A percentile compares a stretch with the other conserved stretches of the same genome.
phyloP scores from a whole-genome alignment of 53 echinoderm and acorn worm species.

The Holothuria scabra region DNA sequence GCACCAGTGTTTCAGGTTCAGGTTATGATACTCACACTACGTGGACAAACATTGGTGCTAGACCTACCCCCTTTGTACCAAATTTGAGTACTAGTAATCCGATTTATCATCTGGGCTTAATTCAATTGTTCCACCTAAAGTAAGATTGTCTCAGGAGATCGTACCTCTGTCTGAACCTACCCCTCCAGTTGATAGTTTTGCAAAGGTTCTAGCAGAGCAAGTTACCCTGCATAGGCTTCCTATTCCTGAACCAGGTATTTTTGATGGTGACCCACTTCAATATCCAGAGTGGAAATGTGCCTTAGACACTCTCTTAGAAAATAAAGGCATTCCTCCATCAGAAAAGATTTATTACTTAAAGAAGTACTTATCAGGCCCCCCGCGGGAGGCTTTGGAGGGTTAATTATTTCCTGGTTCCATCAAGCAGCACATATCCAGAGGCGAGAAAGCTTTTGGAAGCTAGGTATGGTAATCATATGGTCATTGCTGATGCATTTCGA shows the following conservation, averaged over 20 bases:
- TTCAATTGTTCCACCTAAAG: not conserved
- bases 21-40: no score
- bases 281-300: no score
- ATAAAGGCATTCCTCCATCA: conserved; percentile 4
- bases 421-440: not conserved
- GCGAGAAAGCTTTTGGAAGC: conserved; percentile 17
- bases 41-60: no score
- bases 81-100: not conserved
- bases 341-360: conserved; percentile 22
- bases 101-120: not conserved
- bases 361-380: not conserved
- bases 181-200: not conserved
- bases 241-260: no score
- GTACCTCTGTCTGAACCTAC: not conserved
- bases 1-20: no score
- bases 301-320: not conserved
- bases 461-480: conserved; percentile 11
- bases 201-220: not conserved
- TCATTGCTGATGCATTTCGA: conserved; percentile 25
- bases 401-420: not conserved
- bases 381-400: not conserved
- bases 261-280: no score
- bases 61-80: no score
- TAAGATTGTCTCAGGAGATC: not conserved
- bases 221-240: no score